Base-by-base conservation (phyloP, 2,113 vertebrate species). In the Jaculus jaculus region DNA sequence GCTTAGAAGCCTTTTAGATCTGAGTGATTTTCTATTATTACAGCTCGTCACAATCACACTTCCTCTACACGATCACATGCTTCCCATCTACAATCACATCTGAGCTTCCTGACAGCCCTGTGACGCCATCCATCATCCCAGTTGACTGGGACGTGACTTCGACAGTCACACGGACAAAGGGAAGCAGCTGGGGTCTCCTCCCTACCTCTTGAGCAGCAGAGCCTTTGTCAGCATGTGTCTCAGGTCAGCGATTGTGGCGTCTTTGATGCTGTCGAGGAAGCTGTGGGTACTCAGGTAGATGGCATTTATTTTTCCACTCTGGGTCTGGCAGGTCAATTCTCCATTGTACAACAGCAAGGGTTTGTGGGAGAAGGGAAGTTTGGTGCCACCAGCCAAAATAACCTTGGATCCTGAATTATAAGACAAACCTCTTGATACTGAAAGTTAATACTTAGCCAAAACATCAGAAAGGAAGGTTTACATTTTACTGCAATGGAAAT, bases 261-360 rank as follows among this genome's bases (percentile, higher is more conserved):
- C 98, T 82, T 98, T 97, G 12, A 97, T 68, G 47, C 90, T 94
- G 74, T 92, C 96, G 47, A 99, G 98, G 96, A 99, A 99, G 78
- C 97, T 95, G 96, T 99, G 99, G 24, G 99, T 99, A 97, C 97
- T 98, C 84, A 99, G 98, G 91, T 95, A 92, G 92, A 99, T 97
- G 92, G 90, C 98, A 85, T 98, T 99, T 89, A 98, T 98, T 97
- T 99, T 99, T 47, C 99, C 99, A 60, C 98, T 99, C 28, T 98
- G 98, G 7, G 99, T 99, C 98, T 99, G 99, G 98, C 99, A 99
- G 2, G 98, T 99, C 97, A 99, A 73, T 95, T 99, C 99, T 73
- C 99, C 99, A 5, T 99, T 99, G 97, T 99, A 98, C 69, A 99
- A 92, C 77, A 99, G 98, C 97, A 99, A 97, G 97, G 99, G 99